Conservation (phyloP, 92 coral and sea anemone species). For the Porites evermanni region DNA sequence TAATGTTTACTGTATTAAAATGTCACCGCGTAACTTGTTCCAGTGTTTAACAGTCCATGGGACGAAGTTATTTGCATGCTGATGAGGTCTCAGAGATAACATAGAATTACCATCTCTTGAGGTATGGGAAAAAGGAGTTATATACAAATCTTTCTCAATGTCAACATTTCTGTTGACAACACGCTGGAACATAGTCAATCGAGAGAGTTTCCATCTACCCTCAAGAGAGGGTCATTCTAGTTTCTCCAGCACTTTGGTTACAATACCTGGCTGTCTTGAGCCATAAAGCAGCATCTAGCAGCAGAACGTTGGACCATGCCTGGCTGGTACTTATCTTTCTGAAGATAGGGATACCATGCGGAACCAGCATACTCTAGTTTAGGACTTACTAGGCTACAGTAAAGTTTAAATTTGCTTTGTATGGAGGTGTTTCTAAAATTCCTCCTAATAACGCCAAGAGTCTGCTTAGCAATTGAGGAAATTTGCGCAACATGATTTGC, state of each 20-base stretch:
- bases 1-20: too few relatives aligned
- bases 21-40: too few relatives aligned
- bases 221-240: not conserved
- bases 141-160: too few relatives aligned
- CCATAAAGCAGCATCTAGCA: not conserved
- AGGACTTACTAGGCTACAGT: not conserved
- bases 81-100: too few relatives aligned
- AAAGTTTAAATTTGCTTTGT: not conserved
- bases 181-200: too few relatives aligned
- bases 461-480: not conserved
- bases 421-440: not conserved
- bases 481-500: not conserved
- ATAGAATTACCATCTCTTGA: too few relatives aligned
- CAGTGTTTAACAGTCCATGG: too few relatives aligned
- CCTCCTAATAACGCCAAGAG: not conserved
- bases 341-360: conserved; percentile 2
- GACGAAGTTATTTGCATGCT: too few relatives aligned
- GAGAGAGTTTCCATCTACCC: too few relatives aligned
- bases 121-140: too few relatives aligned
- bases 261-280: not conserved
- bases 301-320: not conserved
- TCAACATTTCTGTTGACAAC: too few relatives aligned
- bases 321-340: not conserved
- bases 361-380: not conserved
- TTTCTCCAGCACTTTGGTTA: not conserved